phyloP scores from a whole-genome alignment of 2,797 vertebrate species.

The Apodemus agrarius region DNA sequence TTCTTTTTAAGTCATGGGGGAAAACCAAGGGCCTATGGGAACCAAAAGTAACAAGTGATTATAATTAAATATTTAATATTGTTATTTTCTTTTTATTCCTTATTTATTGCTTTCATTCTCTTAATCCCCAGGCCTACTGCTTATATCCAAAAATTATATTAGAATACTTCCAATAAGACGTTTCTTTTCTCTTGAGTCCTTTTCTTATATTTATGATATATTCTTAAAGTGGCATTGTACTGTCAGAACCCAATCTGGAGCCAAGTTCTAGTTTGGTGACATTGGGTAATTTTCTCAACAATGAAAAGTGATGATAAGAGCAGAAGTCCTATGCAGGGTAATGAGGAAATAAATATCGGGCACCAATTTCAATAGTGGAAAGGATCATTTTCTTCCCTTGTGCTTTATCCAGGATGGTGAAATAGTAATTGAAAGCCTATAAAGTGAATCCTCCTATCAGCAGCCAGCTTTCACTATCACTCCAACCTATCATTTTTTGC shows the following conservation, averaged over 20 bases:
- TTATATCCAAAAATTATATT: not conserved
- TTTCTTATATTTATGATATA: not conserved
- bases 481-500: not conserved
- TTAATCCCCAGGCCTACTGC: not conserved
- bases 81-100: not conserved
- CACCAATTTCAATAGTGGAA: not conserved
- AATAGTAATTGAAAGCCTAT: not conserved
- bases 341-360: not conserved
- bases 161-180: not conserved
- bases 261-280: conserved; percentile 3
- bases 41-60: not conserved
- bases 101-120: not conserved
- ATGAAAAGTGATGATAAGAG: not conserved
- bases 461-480: not conserved
- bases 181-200: not conserved
- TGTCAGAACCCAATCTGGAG: not conserved
- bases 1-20: conserved; percentile 28
- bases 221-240: not conserved
- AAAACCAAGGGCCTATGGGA: not conserved
- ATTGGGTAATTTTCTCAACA: not conserved
- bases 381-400: not conserved
- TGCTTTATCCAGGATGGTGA: not conserved
- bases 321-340: not conserved
- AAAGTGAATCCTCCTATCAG: not conserved
- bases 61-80: conserved; percentile 5